Percentiles rank a stretch among this genome's conserved stretches.
phyloP scores from a whole-genome alignment of 2,888 invertebrate species.

The Alitta virens region DNA sequence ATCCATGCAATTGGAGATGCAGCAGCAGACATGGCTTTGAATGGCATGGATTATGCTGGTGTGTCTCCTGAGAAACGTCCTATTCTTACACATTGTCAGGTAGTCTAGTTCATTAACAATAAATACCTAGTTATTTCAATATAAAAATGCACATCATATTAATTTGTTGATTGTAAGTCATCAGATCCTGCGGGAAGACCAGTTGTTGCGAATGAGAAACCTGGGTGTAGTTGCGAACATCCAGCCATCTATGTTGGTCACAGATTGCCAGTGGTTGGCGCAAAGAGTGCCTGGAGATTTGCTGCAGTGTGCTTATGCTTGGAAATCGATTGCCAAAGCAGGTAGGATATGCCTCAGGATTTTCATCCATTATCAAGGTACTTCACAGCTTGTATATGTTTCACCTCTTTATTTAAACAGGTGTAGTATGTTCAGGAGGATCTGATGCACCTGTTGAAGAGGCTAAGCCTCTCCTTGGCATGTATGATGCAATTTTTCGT shows the following conservation, averaged over 20 bases:
- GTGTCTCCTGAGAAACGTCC: constrained; percentile 25
- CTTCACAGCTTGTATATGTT: too few relatives aligned
- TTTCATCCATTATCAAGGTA: too few relatives aligned
- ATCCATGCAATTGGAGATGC: constrained; percentile 30
- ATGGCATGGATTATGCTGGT: constrained; percentile 17
- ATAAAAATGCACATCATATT: background rate
- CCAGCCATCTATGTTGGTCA: constrained; percentile 30
- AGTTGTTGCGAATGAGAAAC: constrained; percentile 24
- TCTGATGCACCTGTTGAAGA: constrained; percentile 32
- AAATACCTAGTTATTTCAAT: too few relatives aligned
- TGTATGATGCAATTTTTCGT: constrained; percentile 29
- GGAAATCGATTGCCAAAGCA: constrained; percentile 26
- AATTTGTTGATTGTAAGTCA: background rate
- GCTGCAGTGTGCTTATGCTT: constrained; percentile 22
- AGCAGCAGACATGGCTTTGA: constrained; percentile 23
- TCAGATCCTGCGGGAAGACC: constrained; percentile 27
- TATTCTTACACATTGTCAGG: constrained; percentile 30
- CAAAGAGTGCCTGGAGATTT: constrained; percentile 21
- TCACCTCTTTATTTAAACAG: constrained; percentile 12
- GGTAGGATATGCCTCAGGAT: constrained; percentile 16
- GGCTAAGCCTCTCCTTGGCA: constrained; percentile 25
- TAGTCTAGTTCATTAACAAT: too few relatives aligned
- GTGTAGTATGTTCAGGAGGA: constrained; percentile 28
- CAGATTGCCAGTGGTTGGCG: constrained; percentile 24
- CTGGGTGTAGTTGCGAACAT: constrained; percentile 27